phyloP scores from a whole-genome alignment of 2,888 invertebrate species.

The Catotricha subobsoleta region DNA sequence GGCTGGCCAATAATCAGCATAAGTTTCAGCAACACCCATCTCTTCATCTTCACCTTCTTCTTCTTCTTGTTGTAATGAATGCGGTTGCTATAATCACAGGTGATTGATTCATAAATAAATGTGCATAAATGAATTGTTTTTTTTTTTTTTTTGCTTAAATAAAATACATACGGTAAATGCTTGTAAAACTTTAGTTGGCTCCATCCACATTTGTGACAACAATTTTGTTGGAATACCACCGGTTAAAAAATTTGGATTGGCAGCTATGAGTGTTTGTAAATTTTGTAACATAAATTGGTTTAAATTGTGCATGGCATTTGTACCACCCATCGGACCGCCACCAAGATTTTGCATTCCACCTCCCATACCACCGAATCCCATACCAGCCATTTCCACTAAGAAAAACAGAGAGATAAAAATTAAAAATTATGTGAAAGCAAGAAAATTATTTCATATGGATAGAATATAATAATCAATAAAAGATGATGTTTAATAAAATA shows the following conservation, averaged over 20 bases:
- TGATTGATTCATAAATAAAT: neutral
- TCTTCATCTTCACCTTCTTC: slow-evolving; percentile 87
- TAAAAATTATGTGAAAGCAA: neutral
- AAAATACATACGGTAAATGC: neutral
- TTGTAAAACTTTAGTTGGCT: slow-evolving; percentile 27
- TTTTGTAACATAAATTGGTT: slow-evolving; percentile 25
- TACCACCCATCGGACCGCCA: slow-evolving; percentile 23
- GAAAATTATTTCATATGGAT: neutral
- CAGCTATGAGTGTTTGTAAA: slow-evolving; percentile 24
- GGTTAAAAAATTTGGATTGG: slow-evolving; percentile 28
- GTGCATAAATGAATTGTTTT: neutral
- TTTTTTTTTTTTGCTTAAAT: neutral
- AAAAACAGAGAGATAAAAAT: slow-evolving; percentile 5
- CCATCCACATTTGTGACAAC: slow-evolving; percentile 42
- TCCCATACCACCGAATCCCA: slow-evolving; percentile 30
- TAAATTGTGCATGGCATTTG: slow-evolving; percentile 18
- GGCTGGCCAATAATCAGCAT: slow-evolving; percentile 93
- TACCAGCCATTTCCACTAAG: slow-evolving; percentile 46
- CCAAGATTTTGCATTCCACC: slow-evolving; percentile 40
- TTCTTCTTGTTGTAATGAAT: slow-evolving; percentile 33
- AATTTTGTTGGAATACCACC: slow-evolving; percentile 35
- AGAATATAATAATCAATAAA: neutral
- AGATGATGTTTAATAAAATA: neutral
- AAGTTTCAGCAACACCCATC: slow-evolving; percentile 95
- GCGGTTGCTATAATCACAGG: slow-evolving; percentile 7